phyloP scores from a whole-genome alignment of 2,888 invertebrate species.

The Rhodophaea formosa region DNA sequence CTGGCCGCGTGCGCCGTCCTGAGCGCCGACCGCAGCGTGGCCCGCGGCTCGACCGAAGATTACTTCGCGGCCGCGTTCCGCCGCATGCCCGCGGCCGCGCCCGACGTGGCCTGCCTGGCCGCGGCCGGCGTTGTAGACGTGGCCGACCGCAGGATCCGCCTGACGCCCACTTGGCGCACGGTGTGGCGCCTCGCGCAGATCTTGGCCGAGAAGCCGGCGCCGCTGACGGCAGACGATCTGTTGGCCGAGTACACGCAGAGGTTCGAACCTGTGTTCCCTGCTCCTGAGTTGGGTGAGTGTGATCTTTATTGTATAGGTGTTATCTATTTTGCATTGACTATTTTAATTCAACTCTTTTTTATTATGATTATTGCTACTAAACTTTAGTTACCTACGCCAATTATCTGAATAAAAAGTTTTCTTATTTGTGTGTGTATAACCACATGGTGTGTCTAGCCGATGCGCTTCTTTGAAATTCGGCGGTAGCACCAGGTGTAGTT shows the following conservation, averaged over 20 bases:
- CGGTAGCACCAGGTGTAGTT: no score
- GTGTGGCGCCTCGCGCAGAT: constrained; percentile 66
- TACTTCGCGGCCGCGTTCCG: constrained; percentile 57
- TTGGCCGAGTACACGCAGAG: constrained; percentile 53
- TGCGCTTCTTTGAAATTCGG: no score
- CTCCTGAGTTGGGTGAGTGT: constrained; percentile 52
- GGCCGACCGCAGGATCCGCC: constrained; percentile 43
- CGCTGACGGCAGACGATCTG: constrained; percentile 45
- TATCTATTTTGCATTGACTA: no score
- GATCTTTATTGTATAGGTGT: not conserved
- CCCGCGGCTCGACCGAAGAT: constrained; percentile 54
- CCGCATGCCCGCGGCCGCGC: constrained; percentile 43
- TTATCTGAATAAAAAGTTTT: no score
- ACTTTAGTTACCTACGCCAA: no score
- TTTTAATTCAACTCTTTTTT: no score
- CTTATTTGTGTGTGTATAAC: no score
- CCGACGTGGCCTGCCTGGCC: constrained; percentile 46
- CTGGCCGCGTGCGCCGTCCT: constrained; percentile 64
- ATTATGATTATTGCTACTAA: no score
- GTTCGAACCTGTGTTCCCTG: constrained; percentile 58
- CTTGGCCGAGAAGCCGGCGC: constrained; percentile 45
- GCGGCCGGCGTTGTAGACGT: constrained; percentile 50
- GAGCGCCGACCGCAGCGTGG: constrained; percentile 61
- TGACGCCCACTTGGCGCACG: constrained; percentile 58
- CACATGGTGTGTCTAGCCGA: no score